Percentiles rank a stretch among this genome's conserved stretches.
These are phyloP conservation scores for Hermetia illucens DNA, from an alignment of 1,140 invertebrate species.

Conservation along the genomic window DNA sequence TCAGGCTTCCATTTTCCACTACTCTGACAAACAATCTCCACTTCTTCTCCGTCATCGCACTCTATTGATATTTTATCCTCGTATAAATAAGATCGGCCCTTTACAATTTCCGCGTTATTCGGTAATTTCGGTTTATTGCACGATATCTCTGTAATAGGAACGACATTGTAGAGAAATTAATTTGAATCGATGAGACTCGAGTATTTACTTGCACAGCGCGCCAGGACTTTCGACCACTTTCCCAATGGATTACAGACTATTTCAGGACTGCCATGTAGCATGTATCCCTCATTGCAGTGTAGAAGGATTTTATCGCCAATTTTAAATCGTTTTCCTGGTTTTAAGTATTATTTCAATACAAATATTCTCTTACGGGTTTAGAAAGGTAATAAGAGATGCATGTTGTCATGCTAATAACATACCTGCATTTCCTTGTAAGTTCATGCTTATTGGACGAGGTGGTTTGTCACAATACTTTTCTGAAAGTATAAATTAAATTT, in stretches of 20 bases:
- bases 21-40: neutral
- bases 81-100: neutral
- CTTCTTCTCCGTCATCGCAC: neutral
- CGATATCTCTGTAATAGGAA: neutral
- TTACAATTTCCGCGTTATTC: neutral
- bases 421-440: too few species aligned
- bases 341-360: too few species aligned
- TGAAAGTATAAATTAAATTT: too few species aligned
- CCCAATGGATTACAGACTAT: neutral
- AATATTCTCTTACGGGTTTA: too few species aligned
- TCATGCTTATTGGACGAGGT: too few species aligned
- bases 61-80: neutral
- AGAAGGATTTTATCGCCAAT: neutral
- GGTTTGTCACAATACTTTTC: too few species aligned
- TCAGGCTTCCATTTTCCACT: neutral
- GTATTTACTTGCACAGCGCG: neutral
- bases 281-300: neutral
- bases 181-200: neutral
- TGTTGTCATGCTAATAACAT: too few species aligned
- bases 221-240: neutral
- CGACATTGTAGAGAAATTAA: neutral
- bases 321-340: neutral
- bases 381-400: too few species aligned
- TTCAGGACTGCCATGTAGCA: neutral
- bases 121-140: neutral